phyloP scores from a whole-genome alignment of 2,797 vertebrate species.

The Coccyzus lansbergi region DNA sequence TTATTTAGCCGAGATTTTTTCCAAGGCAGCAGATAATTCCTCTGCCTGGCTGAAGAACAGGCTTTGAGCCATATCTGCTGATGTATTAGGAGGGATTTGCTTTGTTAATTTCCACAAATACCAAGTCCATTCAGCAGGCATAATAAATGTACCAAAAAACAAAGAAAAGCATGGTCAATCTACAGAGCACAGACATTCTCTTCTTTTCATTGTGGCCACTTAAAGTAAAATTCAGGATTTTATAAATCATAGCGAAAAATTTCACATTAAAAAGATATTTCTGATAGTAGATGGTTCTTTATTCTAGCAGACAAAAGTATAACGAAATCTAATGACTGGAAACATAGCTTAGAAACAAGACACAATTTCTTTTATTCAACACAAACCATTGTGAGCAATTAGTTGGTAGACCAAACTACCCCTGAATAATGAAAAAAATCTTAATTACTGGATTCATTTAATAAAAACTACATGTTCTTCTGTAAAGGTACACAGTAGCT shows the following conservation, averaged over 20 bases:
- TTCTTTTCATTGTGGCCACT: not conserved
- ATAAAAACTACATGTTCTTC: not conserved
- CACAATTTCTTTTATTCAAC: not conserved
- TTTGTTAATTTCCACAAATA: slow-evolving; percentile 38
- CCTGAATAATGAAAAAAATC: not conserved
- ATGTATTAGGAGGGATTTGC: slow-evolving; percentile 4
- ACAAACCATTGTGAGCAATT: not conserved
- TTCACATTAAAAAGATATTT: not conserved
- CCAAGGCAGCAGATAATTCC: not conserved
- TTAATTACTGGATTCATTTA: not conserved
- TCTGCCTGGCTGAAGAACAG: not conserved
- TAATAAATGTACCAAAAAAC: slow-evolving; percentile 3
- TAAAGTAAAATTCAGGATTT: not conserved
- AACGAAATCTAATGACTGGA: not conserved
- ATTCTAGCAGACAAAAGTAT: not conserved
- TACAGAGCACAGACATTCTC: not conserved
- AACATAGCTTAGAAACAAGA: not conserved
- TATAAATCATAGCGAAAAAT: not conserved
- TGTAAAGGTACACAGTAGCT: not conserved
- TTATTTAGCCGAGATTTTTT: slow-evolving; percentile 11
- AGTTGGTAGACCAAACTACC: not conserved
- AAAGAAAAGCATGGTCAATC: not conserved
- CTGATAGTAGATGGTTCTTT: not conserved
- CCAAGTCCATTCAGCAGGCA: not conserved
- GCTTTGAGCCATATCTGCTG: not conserved